These are phyloP conservation scores for Phasianus colchicus DNA, from an alignment of 2,113 vertebrate genomes.

Conservation along the genomic window DNA sequence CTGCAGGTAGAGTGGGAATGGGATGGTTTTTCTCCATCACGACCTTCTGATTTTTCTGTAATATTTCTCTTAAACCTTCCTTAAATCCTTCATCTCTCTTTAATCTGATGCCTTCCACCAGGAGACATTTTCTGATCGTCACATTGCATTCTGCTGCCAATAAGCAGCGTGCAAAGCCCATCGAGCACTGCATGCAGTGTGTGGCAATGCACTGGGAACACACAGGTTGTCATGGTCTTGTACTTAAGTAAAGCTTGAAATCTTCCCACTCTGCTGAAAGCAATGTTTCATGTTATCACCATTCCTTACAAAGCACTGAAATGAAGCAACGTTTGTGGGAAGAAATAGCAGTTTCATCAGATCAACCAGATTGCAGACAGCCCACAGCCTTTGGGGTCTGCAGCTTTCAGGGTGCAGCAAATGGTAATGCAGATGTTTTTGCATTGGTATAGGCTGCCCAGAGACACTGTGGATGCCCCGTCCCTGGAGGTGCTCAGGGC, in stretches of 20 bases:
- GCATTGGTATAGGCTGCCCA: background rate
- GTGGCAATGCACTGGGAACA: background rate
- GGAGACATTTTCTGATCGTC: background rate
- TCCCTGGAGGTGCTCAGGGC: background rate
- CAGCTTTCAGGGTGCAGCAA: background rate
- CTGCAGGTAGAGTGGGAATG: background rate
- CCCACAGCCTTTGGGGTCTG: background rate
- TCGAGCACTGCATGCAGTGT: background rate
- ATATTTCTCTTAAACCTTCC: background rate
- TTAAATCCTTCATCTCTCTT: background rate
- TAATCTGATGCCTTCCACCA: background rate
- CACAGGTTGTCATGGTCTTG: fast-evolving
- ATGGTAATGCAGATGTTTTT: background rate
- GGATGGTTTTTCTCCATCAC: background rate
- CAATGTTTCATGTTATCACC: background rate
- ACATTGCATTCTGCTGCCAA: background rate
- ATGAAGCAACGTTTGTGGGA: background rate
- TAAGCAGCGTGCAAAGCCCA: background rate
- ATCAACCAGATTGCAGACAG: background rate
- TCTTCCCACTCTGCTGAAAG: background rate
- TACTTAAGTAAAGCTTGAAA: background rate
- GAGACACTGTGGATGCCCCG: background rate
- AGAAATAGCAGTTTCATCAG: background rate
- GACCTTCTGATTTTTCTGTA: background rate
- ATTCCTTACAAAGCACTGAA: background rate